Evolutionary conservation across 2,888 invertebrate species (phyloP).

Genomic region (Leptopilina myrica): DNA sequence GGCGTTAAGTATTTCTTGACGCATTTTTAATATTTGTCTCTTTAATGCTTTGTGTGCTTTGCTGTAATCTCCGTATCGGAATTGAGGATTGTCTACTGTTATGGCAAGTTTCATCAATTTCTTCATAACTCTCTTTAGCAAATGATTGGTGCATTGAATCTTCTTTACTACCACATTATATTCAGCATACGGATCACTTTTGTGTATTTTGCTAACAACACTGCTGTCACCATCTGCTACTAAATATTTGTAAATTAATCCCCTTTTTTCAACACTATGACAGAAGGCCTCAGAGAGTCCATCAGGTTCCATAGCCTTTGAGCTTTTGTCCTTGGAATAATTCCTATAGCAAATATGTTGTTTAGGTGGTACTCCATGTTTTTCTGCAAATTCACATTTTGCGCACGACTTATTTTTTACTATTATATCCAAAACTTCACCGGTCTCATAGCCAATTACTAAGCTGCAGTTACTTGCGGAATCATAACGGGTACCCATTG

Average conservation of each 20-base stretch:
- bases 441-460: conserved; percentile 52
- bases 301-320: conserved; percentile 61
- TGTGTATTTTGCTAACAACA: conserved; percentile 62
- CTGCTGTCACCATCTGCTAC: conserved; percentile 59
- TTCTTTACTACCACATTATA: conserved; percentile 39
- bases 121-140: conserved; percentile 58
- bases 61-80: not conserved
- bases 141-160: conserved; percentile 63
- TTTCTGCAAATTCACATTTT: conserved; percentile 45
- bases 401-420: conserved; percentile 62
- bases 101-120: conserved; percentile 35
- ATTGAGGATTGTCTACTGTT: not conserved
- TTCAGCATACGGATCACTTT: conserved; percentile 58
- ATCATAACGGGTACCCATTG: too few species aligned
- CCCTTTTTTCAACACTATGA: too few species aligned
- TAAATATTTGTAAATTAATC: too few species aligned
- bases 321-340: conserved; percentile 53
- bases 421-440: conserved; percentile 58
- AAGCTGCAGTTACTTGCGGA: conserved; percentile 46
- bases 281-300: conserved; percentile 39
- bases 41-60: conserved; percentile 27
- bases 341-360: conserved; percentile 56
- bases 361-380: not conserved
- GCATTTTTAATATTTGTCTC: not conserved
- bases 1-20: conserved; percentile 25